Conservation (phyloP, 2,888 invertebrate genomes). For the Nomada hirtipes region DNA sequence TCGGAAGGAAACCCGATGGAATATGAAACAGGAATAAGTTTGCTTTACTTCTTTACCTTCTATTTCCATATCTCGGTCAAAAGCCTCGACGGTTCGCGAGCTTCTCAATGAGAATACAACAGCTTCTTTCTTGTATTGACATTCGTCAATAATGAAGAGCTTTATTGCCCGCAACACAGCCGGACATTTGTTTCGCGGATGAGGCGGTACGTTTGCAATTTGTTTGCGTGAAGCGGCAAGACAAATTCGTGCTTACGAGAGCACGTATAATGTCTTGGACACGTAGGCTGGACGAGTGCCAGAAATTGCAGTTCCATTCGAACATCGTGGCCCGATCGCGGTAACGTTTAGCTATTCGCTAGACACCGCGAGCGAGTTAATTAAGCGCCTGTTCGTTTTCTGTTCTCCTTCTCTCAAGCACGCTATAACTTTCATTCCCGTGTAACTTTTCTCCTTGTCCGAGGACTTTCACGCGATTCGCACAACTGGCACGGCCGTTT, state of each 20-base stretch:
- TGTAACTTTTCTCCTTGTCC: constrained; percentile 43
- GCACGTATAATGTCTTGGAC: constrained; percentile 37
- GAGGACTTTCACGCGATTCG: constrained; percentile 48
- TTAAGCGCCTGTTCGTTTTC: constrained; percentile 65
- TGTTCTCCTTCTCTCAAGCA: constrained; percentile 11
- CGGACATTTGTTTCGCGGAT: constrained; percentile 1
- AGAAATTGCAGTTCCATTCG: constrained; percentile 63
- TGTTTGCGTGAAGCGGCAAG: constrained; percentile 19
- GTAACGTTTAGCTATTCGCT: constrained; percentile 58
- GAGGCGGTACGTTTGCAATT: too few relatives aligned
- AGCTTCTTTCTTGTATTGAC: neutral
- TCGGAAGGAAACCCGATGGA: constrained; percentile 43
- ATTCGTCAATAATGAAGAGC: neutral
- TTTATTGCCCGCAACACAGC: neutral
- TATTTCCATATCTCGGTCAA: constrained; percentile 43
- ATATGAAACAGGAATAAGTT: constrained; percentile 27
- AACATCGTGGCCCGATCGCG: constrained; percentile 62
- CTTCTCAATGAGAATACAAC: neutral
- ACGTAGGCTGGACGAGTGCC: constrained; percentile 64
- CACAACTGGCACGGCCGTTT: constrained; percentile 35
- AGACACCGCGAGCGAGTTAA: constrained; percentile 64
- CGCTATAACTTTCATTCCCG: constrained; percentile 57
- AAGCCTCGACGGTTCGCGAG: constrained; percentile 5
- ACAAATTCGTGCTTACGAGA: constrained; percentile 54
- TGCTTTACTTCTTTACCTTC: neutral